phyloP scores from a whole-genome alignment of 1,140 invertebrate genomes.

The Zaprionus kolodkinae region DNA sequence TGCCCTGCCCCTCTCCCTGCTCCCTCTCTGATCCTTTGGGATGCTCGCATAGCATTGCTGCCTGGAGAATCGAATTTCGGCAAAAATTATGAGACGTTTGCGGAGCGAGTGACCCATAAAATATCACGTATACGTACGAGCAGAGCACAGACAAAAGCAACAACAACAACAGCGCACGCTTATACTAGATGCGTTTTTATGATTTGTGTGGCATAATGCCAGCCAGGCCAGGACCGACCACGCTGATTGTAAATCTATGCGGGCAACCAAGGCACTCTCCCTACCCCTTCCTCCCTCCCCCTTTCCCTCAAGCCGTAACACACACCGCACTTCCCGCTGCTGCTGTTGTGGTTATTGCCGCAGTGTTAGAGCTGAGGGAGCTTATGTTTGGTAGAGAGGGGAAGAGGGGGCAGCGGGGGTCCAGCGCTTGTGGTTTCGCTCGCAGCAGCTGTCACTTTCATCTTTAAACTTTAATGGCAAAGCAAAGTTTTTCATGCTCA shows the following conservation, averaged over 20 bases:
- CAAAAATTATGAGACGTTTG: constrained; percentile 51
- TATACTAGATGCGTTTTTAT: constrained; percentile 71
- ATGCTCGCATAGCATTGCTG: constrained; percentile 29
- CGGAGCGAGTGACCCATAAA: constrained; percentile 78
- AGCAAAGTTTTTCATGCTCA: constrained; percentile 54
- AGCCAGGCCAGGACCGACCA: constrained; percentile 32
- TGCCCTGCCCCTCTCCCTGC: background rate
- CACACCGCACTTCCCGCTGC: background rate
- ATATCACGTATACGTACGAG: constrained; percentile 73
- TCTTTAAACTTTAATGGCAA: constrained; percentile 79
- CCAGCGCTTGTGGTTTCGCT: constrained; percentile 31
- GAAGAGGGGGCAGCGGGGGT: too few relatives aligned
- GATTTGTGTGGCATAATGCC: constrained; percentile 76
- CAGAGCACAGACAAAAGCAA: constrained; percentile 16
- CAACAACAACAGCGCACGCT: constrained; percentile 14
- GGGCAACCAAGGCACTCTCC: constrained; percentile 18
- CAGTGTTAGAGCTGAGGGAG: background rate
- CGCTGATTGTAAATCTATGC: constrained; percentile 77
- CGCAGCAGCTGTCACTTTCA: constrained; percentile 73
- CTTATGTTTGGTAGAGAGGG: background rate
- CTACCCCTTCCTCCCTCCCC: background rate
- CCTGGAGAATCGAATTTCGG: constrained; percentile 24
- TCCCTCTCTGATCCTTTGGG: background rate
- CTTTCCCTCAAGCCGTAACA: too few relatives aligned
- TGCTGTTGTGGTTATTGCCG: constrained; percentile 48